Percentiles rank a stretch among this genome's conserved stretches.
These are phyloP conservation scores for Amphiura filiformis DNA, from an alignment of 35 echinoderm and acorn worm genomes.

Conservation along the genomic window DNA sequence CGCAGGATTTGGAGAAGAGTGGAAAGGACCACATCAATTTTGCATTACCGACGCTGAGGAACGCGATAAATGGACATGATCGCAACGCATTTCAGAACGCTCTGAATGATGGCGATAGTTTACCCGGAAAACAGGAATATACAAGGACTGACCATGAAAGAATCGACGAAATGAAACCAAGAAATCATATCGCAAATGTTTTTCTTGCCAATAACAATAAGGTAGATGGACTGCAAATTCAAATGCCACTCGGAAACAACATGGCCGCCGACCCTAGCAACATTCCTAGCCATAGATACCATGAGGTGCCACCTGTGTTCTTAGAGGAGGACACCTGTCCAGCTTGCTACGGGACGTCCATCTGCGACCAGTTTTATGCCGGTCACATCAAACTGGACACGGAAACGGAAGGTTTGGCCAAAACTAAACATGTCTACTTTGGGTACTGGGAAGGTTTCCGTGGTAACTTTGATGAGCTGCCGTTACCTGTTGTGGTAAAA, in stretches of 20 bases:
- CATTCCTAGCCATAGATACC: not conserved
- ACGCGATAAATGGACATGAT: no score
- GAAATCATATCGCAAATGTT: not conserved
- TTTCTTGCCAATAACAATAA: not conserved
- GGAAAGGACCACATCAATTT: no score
- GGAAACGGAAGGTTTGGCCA: not conserved
- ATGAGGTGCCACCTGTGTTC: constrained; percentile 6
- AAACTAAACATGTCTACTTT: constrained; percentile 9
- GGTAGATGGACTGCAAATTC: not conserved
- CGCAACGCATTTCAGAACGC: no score
- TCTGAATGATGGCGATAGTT: no score
- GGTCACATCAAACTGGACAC: constrained; percentile 44
- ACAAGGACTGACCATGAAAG: no score
- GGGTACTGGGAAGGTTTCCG: not conserved
- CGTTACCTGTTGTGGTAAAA: not conserved
- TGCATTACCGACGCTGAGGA: no score
- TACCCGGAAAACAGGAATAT: no score
- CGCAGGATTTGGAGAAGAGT: no score
- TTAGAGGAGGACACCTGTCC: constrained; percentile 46
- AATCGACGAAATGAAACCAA: not conserved
- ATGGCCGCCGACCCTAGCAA: not conserved
- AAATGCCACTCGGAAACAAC: not conserved
- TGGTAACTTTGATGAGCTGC: not conserved
- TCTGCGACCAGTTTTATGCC: constrained; percentile 46
- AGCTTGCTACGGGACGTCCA: constrained; percentile 38